phyloP scores from a whole-genome alignment of 2,888 invertebrate genomes.

The Euphydryas editha region DNA sequence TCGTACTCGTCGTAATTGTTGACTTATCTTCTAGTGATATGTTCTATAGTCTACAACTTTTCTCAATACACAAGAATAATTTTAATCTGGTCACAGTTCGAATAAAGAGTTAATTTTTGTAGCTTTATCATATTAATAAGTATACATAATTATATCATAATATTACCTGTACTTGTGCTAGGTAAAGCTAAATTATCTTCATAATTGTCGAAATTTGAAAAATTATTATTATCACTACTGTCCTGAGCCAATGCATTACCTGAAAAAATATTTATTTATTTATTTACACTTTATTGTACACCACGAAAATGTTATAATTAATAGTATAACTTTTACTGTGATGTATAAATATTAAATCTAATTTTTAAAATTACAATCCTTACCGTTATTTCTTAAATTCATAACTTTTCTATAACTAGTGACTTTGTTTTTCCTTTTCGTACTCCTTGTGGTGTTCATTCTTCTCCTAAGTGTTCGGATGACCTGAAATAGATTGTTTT shows the following conservation, averaged over 20 bases:
- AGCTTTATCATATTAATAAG: too few relatives aligned
- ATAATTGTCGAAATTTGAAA: constrained; percentile 57
- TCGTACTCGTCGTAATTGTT: too few relatives aligned
- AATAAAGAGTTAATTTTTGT: too few relatives aligned
- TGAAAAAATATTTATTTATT: constrained; percentile 42
- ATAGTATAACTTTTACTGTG: not conserved
- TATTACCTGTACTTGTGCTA: constrained; percentile 86
- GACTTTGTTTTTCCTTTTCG: constrained; percentile 74
- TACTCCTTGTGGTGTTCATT: constrained; percentile 68
- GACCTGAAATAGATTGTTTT: constrained; percentile 52
- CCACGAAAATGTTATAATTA: not conserved
- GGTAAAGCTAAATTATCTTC: constrained; percentile 84
- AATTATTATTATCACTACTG: constrained; percentile 64
- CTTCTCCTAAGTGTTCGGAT: constrained; percentile 71
- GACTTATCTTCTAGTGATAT: too few relatives aligned
- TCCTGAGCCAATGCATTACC: constrained; percentile 60
- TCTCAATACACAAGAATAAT: too few relatives aligned
- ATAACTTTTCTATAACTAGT: constrained; percentile 69
- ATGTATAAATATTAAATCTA: not conserved
- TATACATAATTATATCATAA: constrained; percentile 27
- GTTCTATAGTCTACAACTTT: too few relatives aligned
- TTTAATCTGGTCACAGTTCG: too few relatives aligned
- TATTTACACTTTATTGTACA: too few relatives aligned
- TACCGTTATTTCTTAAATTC: constrained; percentile 70
- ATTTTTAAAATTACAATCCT: constrained; percentile 30